Evolutionary conservation across 2,888 invertebrate genomes (phyloP), one percentile per base, ranked within the genome.

Genomic region (Sussaba pulchella): DNA sequence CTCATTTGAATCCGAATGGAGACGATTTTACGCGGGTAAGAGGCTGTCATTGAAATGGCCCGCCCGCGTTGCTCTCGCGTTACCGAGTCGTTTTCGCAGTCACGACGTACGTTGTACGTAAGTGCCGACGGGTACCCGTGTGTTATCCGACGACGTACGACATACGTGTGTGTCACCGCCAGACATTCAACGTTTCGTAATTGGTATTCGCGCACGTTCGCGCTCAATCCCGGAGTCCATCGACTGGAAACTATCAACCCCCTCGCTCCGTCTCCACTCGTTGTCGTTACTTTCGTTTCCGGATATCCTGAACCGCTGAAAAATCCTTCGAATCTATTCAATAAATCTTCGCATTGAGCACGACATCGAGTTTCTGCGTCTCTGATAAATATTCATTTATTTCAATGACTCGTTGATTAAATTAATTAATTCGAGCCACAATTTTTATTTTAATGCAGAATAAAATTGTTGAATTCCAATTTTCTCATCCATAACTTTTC

Each of bases 1-100:
- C 89, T 92, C 91, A 92, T 92, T 92, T 91, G 91, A 91, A 91
- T 92, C 87, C 91, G 90, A 91, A 92, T 91, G 88, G 91, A 89
- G 89, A 89, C 89, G 90, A 89, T 89, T 89, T 31, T 89, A 90
- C 89, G 88, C 87, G 69, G n/a, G 78, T 67, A 86, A 87, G 88
- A 87, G 88, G 78, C 83, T 88, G 89, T 90, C 88, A 87, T 86
- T 85, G 87, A 89, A 89, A 89, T 89, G 86, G 87, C 86, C 47
- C 61, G 41, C 45, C 57, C 9, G 47, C 71, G 36, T 61, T 61
- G 59, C 74, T 67, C 74, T 41, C 39, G 14, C 54, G 71, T n/a
- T n/a, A n/a, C n/a, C 77, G 47, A 63, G 71, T 77, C 57, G 54
- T 71, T 77, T n/a, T 71, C 77, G 64, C 71, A 45, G 66, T 70